Percentiles rank a stretch among this genome's conserved stretches.
Conservation (phyloP, 2,113 vertebrate species). For the Pseudorhombus dupliciocellatus region DNA sequence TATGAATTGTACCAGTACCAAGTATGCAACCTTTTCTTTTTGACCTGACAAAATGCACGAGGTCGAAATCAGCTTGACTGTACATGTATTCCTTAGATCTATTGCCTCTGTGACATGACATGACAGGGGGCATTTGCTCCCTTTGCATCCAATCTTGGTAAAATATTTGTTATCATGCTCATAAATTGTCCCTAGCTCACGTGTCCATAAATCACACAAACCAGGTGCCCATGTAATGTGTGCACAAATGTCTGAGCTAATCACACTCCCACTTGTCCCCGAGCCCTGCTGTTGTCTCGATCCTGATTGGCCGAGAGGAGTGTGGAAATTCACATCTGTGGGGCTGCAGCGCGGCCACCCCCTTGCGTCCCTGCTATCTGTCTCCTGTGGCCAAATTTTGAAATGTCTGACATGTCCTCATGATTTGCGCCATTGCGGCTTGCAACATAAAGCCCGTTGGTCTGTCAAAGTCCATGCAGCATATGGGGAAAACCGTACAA, state of each 20-base stretch:
- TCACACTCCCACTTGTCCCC: slow-evolving; percentile 8
- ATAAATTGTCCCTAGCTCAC: not conserved
- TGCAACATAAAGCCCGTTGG: slow-evolving; percentile 21
- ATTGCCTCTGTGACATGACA: not conserved
- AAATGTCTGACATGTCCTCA: slow-evolving; percentile 23
- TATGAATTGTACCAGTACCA: not conserved
- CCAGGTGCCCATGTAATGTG: slow-evolving; percentile 17
- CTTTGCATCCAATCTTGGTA: no score
- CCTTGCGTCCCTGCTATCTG: not conserved
- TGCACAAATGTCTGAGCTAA: slow-evolving; percentile 14
- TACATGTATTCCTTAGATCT: not conserved
- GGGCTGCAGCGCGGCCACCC: slow-evolving; percentile 22
- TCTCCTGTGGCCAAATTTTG: slow-evolving; percentile 27
- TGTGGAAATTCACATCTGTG: slow-evolving; percentile 61
- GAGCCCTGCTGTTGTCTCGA: slow-evolving; percentile 6
- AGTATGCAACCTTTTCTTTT: not conserved
- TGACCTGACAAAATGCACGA: not conserved
- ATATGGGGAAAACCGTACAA: slow-evolving; percentile 10
- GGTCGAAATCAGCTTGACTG: slow-evolving; percentile 20
- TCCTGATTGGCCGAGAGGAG: slow-evolving; percentile 37
- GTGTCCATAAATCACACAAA: not conserved
- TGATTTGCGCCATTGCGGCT: slow-evolving; percentile 37
- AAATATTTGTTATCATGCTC: no score
- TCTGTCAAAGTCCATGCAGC: slow-evolving; percentile 49
- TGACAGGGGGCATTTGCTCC: no score